These are phyloP conservation scores for Lymantria monacha DNA, from an alignment of 2,888 invertebrate genomes.

Conservation along the genomic window DNA sequence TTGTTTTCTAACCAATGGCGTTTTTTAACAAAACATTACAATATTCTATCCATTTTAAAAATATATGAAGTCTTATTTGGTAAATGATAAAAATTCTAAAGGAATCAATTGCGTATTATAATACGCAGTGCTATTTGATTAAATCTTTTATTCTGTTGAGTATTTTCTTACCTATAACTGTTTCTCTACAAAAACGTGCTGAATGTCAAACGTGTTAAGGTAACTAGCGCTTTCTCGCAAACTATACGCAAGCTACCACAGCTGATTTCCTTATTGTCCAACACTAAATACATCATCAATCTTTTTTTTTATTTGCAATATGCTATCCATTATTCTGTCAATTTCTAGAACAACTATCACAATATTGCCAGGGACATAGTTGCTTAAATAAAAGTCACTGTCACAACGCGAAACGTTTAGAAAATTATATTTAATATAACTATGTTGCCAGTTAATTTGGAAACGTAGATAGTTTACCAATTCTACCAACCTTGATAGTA, in stretches of 20 bases:
- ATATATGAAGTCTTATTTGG: too few relatives aligned
- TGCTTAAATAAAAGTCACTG: conserved; percentile 1
- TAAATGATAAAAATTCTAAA: too few relatives aligned
- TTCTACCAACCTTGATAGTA: neutral
- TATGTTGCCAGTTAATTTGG: neutral
- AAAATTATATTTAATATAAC: neutral
- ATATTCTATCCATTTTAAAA: too few relatives aligned
- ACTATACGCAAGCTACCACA: conserved; percentile 51
- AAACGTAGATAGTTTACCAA: neutral
- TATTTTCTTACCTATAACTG: conserved; percentile 20
- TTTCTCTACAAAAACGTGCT: conserved; percentile 28
- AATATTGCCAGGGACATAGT: conserved; percentile 1
- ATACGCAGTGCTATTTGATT: too few relatives aligned
- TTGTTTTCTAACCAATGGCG: too few relatives aligned
- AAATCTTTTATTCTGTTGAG: too few relatives aligned
- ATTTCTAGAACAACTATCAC: conserved; percentile 1
- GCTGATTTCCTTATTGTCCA: conserved; percentile 43
- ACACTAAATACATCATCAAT: conserved; percentile 1
- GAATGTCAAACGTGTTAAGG: conserved; percentile 5
- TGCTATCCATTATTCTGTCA: conserved; percentile 4
- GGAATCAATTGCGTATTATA: too few relatives aligned
- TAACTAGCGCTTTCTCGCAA: conserved; percentile 39
- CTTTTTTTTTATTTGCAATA: neutral
- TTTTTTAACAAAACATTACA: too few relatives aligned
- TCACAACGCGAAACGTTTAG: neutral